phyloP scores from a whole-genome alignment of 2,797 vertebrate species.

The Oophaga sylvatica region DNA sequence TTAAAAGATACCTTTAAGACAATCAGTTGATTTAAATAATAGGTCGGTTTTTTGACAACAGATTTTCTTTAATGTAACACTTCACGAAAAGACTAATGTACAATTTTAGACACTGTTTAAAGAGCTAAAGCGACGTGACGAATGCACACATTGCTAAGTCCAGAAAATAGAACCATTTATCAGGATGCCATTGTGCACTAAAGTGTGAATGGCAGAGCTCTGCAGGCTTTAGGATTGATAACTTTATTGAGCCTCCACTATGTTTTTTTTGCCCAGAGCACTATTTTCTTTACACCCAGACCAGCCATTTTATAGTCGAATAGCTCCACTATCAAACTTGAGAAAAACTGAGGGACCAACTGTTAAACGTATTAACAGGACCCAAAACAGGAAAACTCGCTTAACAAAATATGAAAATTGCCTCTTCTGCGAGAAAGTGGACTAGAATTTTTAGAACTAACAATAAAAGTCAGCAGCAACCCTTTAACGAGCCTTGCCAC shows the following conservation, averaged over 20 bases:
- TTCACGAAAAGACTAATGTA: background rate
- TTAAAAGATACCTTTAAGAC: too few species aligned
- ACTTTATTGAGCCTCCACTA: background rate
- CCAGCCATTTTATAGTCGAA: background rate
- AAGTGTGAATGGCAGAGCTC: background rate
- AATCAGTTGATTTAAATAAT: too few species aligned
- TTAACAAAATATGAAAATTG: too few species aligned
- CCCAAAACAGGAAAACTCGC: too few species aligned
- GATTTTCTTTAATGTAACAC: too few species aligned
- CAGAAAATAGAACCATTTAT: background rate
- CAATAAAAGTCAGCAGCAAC: too few species aligned
- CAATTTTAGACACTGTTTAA: too few species aligned
- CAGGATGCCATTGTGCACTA: background rate
- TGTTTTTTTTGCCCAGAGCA: background rate
- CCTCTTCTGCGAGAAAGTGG: too few species aligned
- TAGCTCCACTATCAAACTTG: background rate
- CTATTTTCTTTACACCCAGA: background rate
- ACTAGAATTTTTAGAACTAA: too few species aligned
- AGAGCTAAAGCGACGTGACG: background rate
- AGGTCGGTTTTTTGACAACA: too few species aligned
- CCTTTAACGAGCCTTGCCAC: too few species aligned
- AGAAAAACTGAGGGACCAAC: background rate
- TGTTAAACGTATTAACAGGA: too few species aligned
- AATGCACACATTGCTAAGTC: background rate
- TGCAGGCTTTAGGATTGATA: constrained; percentile 2